A percentile compares a stretch with the other conserved stretches of the same genome.
These are phyloP conservation scores for Hypsibius dujardini DNA, from an alignment of 1,140 invertebrate species.

Conservation along the genomic window DNA sequence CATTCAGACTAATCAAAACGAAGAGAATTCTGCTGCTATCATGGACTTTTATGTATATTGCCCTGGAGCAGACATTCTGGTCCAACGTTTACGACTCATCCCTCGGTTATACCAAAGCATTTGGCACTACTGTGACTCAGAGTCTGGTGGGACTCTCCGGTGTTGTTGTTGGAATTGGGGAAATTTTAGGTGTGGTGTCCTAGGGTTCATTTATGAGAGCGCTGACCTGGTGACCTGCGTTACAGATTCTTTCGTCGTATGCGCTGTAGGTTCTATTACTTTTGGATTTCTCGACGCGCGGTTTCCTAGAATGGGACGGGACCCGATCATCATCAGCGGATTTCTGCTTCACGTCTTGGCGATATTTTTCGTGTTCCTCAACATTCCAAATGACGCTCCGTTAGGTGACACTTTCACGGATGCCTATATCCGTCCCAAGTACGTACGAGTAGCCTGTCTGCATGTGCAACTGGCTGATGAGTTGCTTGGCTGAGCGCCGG, in stretches of 20 bases:
- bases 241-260: no score
- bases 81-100: slow-evolving; percentile 82
- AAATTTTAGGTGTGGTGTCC: slow-evolving; percentile 68
- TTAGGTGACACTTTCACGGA: slow-evolving; percentile 42
- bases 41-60: slow-evolving; percentile 78
- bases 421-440: slow-evolving; percentile 39
- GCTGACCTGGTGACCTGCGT: no score
- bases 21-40: slow-evolving; percentile 56
- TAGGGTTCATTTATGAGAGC: no score
- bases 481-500: no score
- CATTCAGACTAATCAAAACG: slow-evolving; percentile 22
- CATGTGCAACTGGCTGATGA: no score
- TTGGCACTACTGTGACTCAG: slow-evolving; percentile 50
- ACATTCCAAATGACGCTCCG: slow-evolving; percentile 60
- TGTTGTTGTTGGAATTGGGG: slow-evolving; percentile 75
- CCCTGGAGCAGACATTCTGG: slow-evolving; percentile 76
- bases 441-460: slow-evolving; percentile 30
- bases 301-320: slow-evolving; percentile 42
- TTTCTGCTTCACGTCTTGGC: slow-evolving; percentile 58
- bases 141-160: slow-evolving; percentile 72
- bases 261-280: neutral
- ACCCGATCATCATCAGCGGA: slow-evolving; percentile 66
- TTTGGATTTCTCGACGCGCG: slow-evolving; percentile 2
- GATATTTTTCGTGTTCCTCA: slow-evolving; percentile 66
- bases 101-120: slow-evolving; percentile 58